Percentiles rank a stretch among this genome's conserved stretches.
Evolutionary conservation across 2,797 vertebrate species (phyloP).

Genomic region (Cephalopachus bancanus): DNA sequence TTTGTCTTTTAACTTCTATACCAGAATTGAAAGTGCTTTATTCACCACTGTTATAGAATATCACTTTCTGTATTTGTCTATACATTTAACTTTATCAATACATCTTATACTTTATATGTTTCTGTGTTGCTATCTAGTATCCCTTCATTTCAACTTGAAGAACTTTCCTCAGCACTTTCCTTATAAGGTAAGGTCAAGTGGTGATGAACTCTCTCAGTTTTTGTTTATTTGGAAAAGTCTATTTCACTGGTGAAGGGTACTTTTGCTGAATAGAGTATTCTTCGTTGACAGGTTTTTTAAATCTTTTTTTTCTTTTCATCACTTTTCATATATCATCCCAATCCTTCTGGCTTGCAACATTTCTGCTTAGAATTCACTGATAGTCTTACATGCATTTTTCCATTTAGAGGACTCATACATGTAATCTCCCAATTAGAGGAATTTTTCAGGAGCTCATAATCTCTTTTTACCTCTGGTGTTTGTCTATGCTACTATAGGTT

Average conservation of each 20-base stretch:
- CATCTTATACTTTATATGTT: neutral
- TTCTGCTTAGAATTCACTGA: neutral
- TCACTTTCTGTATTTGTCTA: neutral
- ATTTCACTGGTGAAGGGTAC: neutral
- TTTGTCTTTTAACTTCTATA: neutral
- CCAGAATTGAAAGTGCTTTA: neutral
- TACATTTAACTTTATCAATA: neutral
- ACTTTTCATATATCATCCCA: neutral
- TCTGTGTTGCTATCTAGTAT: neutral
- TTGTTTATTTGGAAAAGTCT: neutral
- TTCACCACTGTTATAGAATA: neutral
- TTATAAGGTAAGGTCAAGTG: neutral
- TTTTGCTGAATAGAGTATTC: neutral
- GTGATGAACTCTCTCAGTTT: neutral
- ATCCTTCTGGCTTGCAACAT: neutral
- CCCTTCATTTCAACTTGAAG: neutral
- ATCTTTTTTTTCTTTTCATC: neutral
- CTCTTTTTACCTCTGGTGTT: neutral
- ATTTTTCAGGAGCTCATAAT: neutral
- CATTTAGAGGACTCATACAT: neutral
- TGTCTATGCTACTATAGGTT: neutral
- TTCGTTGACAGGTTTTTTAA: neutral
- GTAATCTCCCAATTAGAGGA: neutral
- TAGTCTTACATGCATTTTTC: too few species aligned
- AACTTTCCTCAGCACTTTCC: neutral